These are phyloP conservation scores for Cinclus cinclus DNA, from an alignment of 2,113 vertebrate species.

Conservation along the genomic window DNA sequence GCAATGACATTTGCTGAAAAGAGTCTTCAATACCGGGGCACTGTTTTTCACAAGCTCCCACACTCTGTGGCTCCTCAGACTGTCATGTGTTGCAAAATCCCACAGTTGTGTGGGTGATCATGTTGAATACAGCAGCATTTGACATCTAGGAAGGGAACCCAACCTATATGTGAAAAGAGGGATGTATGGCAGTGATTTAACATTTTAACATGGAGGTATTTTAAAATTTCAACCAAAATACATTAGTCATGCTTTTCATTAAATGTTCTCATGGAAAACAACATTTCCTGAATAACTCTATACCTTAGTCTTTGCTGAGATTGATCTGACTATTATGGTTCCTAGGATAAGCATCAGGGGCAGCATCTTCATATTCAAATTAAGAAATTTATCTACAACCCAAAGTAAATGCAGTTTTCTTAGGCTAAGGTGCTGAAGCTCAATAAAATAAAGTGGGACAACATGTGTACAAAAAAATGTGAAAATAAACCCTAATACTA, in stretches of 20 bases:
- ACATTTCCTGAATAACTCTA: background rate
- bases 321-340: background rate
- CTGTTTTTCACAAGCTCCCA: background rate
- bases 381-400: background rate
- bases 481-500: background rate
- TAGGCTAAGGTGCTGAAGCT: background rate
- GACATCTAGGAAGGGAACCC: background rate
- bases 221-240: background rate
- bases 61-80: background rate
- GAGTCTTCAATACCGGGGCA: background rate
- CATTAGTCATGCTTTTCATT: background rate
- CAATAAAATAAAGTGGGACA: background rate
- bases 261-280: background rate
- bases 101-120: background rate
- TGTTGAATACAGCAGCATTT: background rate
- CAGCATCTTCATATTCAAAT: background rate
- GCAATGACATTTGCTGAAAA: background rate
- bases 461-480: background rate
- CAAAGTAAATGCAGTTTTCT: background rate
- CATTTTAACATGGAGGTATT: background rate
- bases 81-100: background rate
- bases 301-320: background rate
- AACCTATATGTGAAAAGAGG: background rate
- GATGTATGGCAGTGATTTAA: background rate
- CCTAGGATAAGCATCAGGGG: background rate